Evolutionary conservation across 2,888 invertebrate genomes (phyloP).

Genomic region (Plagodis pulveraria): DNA sequence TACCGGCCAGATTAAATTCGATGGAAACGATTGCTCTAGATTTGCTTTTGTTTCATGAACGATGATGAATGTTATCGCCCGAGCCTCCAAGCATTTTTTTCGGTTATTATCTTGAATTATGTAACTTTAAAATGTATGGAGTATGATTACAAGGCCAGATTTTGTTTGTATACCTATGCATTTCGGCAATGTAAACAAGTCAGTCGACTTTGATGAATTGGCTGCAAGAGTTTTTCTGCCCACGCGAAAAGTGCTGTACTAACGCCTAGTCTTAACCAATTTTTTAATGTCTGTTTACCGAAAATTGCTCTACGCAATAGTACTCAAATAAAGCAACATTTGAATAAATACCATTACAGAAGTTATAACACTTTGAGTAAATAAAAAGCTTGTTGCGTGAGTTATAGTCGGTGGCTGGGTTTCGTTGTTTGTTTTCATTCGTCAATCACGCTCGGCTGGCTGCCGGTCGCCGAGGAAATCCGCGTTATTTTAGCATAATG

Average conservation of each 20-base stretch:
- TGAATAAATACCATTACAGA: constrained; percentile 31
- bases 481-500: constrained; percentile 37
- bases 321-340: constrained; percentile 25
- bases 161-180: constrained; percentile 30
- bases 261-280: background rate
- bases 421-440: constrained; percentile 46
- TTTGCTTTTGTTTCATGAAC: constrained; percentile 8
- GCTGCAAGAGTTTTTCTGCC: constrained; percentile 19
- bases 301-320: constrained; percentile 19
- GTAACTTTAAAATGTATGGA: background rate
- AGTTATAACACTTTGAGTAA: constrained; percentile 31
- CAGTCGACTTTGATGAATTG: constrained; percentile 28
- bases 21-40: constrained; percentile 8
- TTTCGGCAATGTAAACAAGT: constrained; percentile 33
- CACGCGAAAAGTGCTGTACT: constrained; percentile 5
- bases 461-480: constrained; percentile 38
- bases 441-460: constrained; percentile 35
- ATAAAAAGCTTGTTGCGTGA: constrained; percentile 37
- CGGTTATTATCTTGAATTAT: background rate
- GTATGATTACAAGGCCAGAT: constrained; percentile 14
- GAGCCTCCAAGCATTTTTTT: background rate
- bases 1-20: constrained; percentile 8
- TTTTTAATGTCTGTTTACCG: constrained; percentile 14
- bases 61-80: background rate
- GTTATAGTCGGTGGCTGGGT: constrained; percentile 33